phyloP scores from a whole-genome alignment of 2,113 vertebrate genomes.

The Hypocryptadius cinnamomeus region DNA sequence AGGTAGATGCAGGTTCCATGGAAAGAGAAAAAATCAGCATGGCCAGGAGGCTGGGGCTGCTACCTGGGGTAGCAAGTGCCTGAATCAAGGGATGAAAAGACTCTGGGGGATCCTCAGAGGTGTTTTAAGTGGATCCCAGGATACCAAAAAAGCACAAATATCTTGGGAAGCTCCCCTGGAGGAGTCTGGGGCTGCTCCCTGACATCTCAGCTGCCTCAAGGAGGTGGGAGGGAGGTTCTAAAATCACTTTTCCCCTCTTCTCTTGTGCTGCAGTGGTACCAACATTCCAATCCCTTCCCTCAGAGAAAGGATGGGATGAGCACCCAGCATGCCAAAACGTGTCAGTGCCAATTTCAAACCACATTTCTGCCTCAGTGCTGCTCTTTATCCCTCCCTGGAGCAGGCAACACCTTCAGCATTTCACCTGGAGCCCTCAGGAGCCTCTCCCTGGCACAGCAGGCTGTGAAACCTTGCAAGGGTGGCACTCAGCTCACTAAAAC shows the following conservation, averaged over 20 bases:
- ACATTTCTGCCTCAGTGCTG: background rate
- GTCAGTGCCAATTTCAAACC: accelerated
- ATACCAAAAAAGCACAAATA: background rate
- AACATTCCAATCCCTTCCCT: background rate
- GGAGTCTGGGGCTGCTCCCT: background rate
- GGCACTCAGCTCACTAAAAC: background rate
- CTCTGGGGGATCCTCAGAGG: background rate
- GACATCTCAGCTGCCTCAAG: background rate
- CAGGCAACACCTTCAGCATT: background rate
- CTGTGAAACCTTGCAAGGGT: background rate
- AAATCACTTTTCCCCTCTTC: accelerated
- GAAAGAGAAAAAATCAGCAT: background rate
- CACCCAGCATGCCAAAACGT: accelerated
- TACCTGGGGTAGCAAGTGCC: accelerated
- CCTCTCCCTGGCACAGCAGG: background rate
- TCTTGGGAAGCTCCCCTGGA: background rate
- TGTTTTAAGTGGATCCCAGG: background rate
- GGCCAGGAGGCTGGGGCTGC: background rate
- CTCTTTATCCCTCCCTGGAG: background rate
- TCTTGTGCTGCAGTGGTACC: background rate
- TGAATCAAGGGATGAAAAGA: background rate
- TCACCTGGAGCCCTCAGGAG: background rate
- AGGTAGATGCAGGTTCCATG: background rate
- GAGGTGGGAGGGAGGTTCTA: too few species aligned
- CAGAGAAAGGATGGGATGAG: background rate